A percentile compares a stretch with the other conserved stretches of the same genome.
These are phyloP conservation scores for Lasiurus borealis DNA, from an alignment of 2,113 vertebrate species.

Conservation along the genomic window DNA sequence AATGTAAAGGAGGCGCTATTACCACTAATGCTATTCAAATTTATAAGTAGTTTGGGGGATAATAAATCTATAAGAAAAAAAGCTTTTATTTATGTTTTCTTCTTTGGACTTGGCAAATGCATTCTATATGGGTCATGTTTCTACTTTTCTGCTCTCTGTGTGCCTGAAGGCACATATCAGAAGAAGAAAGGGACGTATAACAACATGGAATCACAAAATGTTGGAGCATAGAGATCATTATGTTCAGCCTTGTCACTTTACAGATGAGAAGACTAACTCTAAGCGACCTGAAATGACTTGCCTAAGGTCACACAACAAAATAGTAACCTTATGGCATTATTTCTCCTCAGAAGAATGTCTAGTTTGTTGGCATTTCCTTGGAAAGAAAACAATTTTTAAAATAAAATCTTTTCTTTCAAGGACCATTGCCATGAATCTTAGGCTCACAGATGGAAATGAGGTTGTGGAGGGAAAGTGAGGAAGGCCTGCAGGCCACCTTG, in stretches of 20 bases:
- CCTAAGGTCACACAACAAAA: constrained; percentile 26
- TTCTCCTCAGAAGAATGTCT: constrained; percentile 39
- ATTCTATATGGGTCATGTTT: constrained; percentile 23
- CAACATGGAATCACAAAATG: not conserved
- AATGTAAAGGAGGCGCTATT: not conserved
- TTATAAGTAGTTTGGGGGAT: not conserved
- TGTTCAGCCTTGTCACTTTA: not conserved
- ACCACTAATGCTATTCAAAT: not conserved
- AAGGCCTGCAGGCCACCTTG: not conserved
- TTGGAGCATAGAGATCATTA: constrained; percentile 30
- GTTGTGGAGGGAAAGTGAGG: not conserved
- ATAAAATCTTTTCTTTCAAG: constrained; percentile 42
- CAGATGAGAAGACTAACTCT: constrained; percentile 15
- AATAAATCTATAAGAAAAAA: constrained; percentile 25
- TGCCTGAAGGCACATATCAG: constrained; percentile 34
- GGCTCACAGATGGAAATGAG: not conserved
- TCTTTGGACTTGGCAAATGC: constrained; percentile 45
- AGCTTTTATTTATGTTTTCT: constrained; percentile 57
- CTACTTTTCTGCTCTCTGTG: constrained; percentile 38
- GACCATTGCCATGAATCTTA: not conserved
- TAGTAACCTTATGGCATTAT: constrained; percentile 14
- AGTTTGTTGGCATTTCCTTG: constrained; percentile 32
- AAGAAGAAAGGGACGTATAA: constrained; percentile 9
- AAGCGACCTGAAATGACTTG: constrained; percentile 43
- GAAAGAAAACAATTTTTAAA: constrained; percentile 50